Percentiles rank a stretch among this genome's conserved stretches.
Conservation (phyloP, 1,140 invertebrate species). For the Drosophila funebris region DNA sequence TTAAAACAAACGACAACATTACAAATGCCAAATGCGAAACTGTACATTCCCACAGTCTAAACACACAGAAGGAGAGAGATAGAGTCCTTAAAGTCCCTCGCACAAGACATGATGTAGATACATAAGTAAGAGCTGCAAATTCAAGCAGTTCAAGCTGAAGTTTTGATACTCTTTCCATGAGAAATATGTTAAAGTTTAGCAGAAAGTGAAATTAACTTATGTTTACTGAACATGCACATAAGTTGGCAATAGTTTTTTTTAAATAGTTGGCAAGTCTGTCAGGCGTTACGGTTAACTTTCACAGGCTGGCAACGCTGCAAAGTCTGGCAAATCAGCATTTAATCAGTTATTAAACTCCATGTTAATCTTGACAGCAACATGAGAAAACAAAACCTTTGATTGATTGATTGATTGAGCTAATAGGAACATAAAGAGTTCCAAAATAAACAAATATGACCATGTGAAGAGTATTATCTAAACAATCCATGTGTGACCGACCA, state of each 20-base stretch:
- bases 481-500: constrained; percentile 10
- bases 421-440: not conserved
- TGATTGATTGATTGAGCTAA: not conserved
- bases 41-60: not conserved
- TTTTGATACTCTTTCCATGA: not conserved
- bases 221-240: too few species aligned
- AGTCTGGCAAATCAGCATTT: too few species aligned
- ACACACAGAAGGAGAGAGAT: not conserved
- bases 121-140: not conserved
- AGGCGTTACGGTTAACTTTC: too few species aligned
- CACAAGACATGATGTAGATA: not conserved
- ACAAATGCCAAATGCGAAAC: not conserved
- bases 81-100: not conserved
- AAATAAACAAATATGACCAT: not conserved
- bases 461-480: not conserved
- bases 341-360: too few species aligned
- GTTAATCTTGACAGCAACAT: too few species aligned
- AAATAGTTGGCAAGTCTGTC: too few species aligned
- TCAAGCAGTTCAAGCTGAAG: not conserved
- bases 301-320: too few species aligned
- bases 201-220: too few species aligned
- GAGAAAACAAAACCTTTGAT: not conserved
- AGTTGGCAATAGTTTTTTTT: too few species aligned
- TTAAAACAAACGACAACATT: constrained; percentile 20
- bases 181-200: too few species aligned